Evolutionary conservation across 1,140 invertebrate species (phyloP).

Genomic region (Paraescarpia echinospica): DNA sequence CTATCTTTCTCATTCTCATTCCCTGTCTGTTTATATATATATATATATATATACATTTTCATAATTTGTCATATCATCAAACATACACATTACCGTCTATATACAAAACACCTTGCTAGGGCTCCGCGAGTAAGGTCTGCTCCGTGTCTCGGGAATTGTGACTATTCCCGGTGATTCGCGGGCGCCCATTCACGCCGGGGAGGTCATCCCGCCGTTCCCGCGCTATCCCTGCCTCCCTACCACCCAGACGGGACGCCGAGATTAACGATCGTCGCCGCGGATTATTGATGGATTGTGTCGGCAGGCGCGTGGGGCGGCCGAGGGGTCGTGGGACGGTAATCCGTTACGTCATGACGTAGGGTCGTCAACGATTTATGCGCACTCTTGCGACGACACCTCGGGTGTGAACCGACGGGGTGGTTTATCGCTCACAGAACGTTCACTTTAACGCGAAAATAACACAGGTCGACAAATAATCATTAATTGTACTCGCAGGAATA

Average conservation of each 20-base stretch:
- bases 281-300: neutral
- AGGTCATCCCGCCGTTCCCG: neutral
- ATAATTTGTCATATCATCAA: too few relatives aligned
- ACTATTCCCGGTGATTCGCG: neutral
- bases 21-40: too few relatives aligned
- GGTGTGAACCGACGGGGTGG: neutral
- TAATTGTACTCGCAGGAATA: neutral
- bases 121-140: too few relatives aligned
- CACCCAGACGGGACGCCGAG: neutral
- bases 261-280: neutral
- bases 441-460: neutral
- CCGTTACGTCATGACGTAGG: neutral
- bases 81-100: too few relatives aligned
- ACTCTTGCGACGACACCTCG: neutral
- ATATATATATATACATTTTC: too few relatives aligned
- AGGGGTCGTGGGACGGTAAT: neutral
- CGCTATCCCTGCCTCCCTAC: neutral
- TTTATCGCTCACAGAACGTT: neutral
- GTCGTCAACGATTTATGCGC: neutral
- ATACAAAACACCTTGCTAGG: too few relatives aligned
- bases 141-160: too few relatives aligned
- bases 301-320: neutral
- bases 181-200: neutral
- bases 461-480: neutral
- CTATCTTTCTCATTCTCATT: neutral